Percentiles rank a stretch among this genome's conserved stretches.
Conservation (phyloP, 1,140 invertebrate genomes). For the Macrobrachium rosenbergii region DNA sequence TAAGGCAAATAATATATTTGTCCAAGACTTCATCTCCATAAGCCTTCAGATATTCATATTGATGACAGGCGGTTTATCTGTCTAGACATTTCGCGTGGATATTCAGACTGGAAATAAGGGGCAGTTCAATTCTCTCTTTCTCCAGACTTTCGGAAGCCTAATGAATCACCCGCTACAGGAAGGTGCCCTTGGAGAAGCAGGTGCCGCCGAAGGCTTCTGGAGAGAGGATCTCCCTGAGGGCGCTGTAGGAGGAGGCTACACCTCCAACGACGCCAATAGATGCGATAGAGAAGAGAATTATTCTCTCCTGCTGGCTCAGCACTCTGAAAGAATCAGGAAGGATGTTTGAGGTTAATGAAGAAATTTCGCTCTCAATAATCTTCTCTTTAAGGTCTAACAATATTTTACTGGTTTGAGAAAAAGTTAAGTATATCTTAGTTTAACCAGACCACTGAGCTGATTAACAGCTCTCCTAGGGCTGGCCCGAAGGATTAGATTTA, state of each 20-base stretch:
- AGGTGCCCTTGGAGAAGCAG: constrained; percentile 46
- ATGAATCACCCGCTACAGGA: neutral
- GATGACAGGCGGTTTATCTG: no score
- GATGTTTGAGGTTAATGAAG: neutral
- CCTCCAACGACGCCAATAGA: constrained; percentile 36
- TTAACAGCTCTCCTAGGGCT: no score
- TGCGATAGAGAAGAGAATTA: neutral
- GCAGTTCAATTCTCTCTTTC: neutral
- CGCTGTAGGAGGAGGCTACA: constrained; percentile 42
- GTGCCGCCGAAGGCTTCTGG: constrained; percentile 36
- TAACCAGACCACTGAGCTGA: no score
- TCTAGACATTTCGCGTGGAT: neutral
- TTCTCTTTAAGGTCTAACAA: neutral
- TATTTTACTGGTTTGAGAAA: no score
- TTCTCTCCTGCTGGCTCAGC: constrained; percentile 7
- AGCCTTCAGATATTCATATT: no score
- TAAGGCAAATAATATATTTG: no score
- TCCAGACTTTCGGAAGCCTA: neutral
- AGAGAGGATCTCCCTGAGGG: constrained; percentile 26
- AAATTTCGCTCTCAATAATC: no score
- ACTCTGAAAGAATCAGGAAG: neutral
- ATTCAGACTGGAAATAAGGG: no score
- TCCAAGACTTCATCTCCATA: no score
- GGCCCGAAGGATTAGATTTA: no score
- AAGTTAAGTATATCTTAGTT: no score